Evolutionary conservation across 2,888 invertebrate species (phyloP).

Genomic region (Temnothorax unifasciatus): DNA sequence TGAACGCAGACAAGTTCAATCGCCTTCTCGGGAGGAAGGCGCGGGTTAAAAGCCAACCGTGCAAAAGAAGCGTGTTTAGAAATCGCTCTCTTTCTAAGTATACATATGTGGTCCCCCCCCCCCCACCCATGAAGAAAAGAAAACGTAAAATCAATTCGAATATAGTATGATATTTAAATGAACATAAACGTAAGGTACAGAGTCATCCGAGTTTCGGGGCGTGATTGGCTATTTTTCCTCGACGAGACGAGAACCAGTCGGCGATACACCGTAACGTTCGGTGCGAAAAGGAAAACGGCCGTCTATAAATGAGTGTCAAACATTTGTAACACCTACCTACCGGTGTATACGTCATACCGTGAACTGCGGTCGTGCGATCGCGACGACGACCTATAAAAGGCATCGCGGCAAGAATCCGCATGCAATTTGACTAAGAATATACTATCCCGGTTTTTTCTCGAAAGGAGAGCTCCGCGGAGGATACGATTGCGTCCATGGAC

Average conservation of each 20-base stretch:
- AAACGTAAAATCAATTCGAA: slow-evolving; percentile 2
- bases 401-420: not conserved
- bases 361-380: not conserved
- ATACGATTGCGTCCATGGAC: not conserved
- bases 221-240: not conserved
- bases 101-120: no score
- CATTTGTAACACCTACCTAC: slow-evolving; percentile 8
- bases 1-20: not conserved
- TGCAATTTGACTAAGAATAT: slow-evolving; percentile 18
- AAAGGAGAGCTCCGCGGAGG: not conserved
- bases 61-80: not conserved
- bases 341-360: not conserved
- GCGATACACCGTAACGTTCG: not conserved
- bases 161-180: not conserved
- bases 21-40: not conserved
- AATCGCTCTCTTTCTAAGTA: not conserved
- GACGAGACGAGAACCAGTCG: not conserved
- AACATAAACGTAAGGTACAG: not conserved
- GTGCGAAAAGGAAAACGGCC: not conserved
- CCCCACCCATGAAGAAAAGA: not conserved
- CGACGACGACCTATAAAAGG: slow-evolving; percentile 23
- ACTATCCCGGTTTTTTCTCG: not conserved
- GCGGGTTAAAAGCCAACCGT: not conserved
- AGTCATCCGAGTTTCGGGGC: not conserved
- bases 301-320: slow-evolving; percentile 15